Percentiles rank a stretch among this genome's conserved stretches.
phyloP scores from a whole-genome alignment of 2,888 invertebrate genomes.

The Perithous albicinctus region DNA sequence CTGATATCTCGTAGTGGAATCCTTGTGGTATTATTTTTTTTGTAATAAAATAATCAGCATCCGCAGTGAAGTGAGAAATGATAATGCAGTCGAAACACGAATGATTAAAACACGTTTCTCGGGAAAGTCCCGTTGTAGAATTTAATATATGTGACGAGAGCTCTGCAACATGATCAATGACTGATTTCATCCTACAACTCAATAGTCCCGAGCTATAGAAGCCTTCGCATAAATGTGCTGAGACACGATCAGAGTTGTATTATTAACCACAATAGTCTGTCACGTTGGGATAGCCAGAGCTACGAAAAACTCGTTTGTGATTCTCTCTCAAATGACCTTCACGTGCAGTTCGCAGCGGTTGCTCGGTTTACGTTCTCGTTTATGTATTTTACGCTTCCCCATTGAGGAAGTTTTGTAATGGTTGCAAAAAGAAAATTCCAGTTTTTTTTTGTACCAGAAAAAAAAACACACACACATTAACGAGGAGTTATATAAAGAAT shows the following conservation, averaged over 20 bases:
- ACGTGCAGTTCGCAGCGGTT: not conserved
- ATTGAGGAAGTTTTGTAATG: not conserved
- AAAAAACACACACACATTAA: no score
- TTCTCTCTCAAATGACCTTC: not conserved
- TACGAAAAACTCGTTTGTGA: slow-evolving; percentile 11
- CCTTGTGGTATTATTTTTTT: no score
- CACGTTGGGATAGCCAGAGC: not conserved
- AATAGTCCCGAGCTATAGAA: not conserved
- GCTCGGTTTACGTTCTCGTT: not conserved
- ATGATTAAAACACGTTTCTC: not conserved
- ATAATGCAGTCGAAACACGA: slow-evolving; percentile 3
- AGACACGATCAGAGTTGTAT: not conserved
- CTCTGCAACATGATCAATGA: not conserved
- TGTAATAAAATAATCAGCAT: not conserved
- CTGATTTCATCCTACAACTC: no score
- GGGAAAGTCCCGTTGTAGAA: not conserved
- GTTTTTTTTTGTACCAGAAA: no score
- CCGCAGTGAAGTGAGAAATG: not conserved
- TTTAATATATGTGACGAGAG: not conserved
- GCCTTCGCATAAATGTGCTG: not conserved
- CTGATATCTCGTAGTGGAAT: no score
- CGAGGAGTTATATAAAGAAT: no score
- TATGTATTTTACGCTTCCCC: not conserved
- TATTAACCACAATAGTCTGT: slow-evolving; percentile 3
- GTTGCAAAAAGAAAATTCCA: no score